Percentiles rank a stretch among this genome's conserved stretches.
These are phyloP conservation scores for Columbina picui DNA, from an alignment of 2,113 vertebrate genomes.

Conservation along the genomic window DNA sequence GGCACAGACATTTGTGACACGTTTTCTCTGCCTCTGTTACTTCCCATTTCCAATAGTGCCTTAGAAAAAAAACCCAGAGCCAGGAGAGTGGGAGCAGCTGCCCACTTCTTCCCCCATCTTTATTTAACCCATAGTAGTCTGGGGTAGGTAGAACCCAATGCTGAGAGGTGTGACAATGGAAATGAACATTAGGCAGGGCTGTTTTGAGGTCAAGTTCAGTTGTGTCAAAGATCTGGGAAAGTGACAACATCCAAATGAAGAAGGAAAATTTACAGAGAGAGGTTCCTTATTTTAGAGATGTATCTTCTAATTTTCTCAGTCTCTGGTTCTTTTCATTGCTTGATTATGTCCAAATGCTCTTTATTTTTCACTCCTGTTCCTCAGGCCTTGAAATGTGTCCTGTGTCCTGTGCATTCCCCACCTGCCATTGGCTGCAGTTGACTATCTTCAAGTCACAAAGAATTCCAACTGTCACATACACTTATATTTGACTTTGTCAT, in stretches of 20 bases:
- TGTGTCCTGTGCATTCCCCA: constrained; percentile 64
- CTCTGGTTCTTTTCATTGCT: neutral
- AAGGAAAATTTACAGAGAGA: neutral
- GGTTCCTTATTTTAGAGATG: constrained; percentile 33
- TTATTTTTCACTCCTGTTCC: constrained; percentile 23
- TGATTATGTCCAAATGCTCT: constrained; percentile 72
- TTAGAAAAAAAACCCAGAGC: neutral
- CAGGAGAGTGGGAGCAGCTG: neutral
- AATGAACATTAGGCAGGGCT: neutral
- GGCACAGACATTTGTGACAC: neutral
- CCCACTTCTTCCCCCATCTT: neutral
- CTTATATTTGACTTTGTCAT: constrained; percentile 66
- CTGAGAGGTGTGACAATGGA: neutral
- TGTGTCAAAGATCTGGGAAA: neutral
- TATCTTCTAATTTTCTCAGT: neutral
- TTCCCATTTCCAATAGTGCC: neutral
- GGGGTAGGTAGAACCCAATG: neutral
- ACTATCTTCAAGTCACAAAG: constrained; percentile 65
- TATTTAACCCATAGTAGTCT: neutral
- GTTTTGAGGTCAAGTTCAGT: neutral
- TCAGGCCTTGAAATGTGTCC: constrained; percentile 51
- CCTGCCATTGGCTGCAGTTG: constrained; percentile 33
- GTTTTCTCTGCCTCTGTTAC: neutral
- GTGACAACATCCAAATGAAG: neutral
- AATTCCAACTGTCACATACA: constrained; percentile 66